Conservation (phyloP, 2,888 invertebrate genomes). For the Brenthis daphne region DNA sequence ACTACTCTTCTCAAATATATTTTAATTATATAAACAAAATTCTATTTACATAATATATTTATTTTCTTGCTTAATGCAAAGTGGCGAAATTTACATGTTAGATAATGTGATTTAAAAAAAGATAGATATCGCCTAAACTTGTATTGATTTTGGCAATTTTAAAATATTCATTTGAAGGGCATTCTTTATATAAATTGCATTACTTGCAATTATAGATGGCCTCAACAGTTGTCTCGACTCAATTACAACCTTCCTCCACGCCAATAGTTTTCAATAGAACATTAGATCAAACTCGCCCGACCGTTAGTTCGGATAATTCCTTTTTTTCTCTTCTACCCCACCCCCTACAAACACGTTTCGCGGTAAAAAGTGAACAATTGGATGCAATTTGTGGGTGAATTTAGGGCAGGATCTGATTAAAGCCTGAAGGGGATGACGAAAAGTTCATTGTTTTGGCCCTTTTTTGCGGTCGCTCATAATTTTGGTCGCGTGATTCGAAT, state of each 20-base stretch:
- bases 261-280: constrained; percentile 69
- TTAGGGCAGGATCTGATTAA: constrained; percentile 76
- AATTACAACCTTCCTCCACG: constrained; percentile 46
- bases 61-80: too few species aligned
- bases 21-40: too few species aligned
- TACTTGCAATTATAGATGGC: constrained; percentile 43
- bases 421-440: constrained; percentile 56
- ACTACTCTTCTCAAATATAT: too few species aligned
- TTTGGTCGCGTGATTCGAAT: constrained; percentile 56
- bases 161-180: constrained; percentile 1
- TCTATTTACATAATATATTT: too few species aligned
- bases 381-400: constrained; percentile 81
- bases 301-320: constrained; percentile 60
- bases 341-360: constrained; percentile 63
- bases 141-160: background rate
- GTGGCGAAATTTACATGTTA: too few species aligned
- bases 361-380: constrained; percentile 82
- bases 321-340: constrained; percentile 52
- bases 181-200: constrained; percentile 20
- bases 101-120: too few species aligned
- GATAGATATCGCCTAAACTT: background rate
- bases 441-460: constrained; percentile 71
- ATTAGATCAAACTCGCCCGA: constrained; percentile 60
- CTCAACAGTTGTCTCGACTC: constrained; percentile 48
- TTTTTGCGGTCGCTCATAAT: constrained; percentile 64